Base-by-base conservation (phyloP, 2,797 vertebrate genomes). In the Erpetoichthys calabaricus region DNA sequence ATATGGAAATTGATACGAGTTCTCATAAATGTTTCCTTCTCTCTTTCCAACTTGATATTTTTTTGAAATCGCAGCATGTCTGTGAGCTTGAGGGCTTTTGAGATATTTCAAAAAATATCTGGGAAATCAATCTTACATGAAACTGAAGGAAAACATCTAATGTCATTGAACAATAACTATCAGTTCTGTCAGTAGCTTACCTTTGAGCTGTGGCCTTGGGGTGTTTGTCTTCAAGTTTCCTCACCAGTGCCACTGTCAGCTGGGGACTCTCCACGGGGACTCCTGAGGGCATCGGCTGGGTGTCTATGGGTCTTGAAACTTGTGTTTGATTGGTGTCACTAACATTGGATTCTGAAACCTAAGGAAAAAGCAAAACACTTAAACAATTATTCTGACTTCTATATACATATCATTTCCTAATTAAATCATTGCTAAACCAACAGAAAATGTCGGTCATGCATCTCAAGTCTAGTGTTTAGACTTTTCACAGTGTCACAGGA, bases 81-180 rank as follows among this genome's bases (percentile, higher is more conserved):
- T 75, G 70, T 78, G 75, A 81, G 88, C 90, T 89, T 74, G 73
- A 79, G 87, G 91, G 84, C 80, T 86, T 82, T 75, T 73, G 83
- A 92, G 90, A 87, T 91, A 91, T 91, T 92, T 95, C 86, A 88
- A 83, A 90, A 25, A 84, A 80, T 83, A 87, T 84, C 83, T 73
- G 81, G 76, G 82, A 90, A 91, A 91, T 91, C 89, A 90, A 87
- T 90, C 86, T 91, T 89, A 93, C 89, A 89, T 87, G 82, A 91
- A 92, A 93, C 89, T 81, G 88, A 92, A 92, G 87, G 86, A 87
- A 92, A 90, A 84, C 83, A 85, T 87, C 81, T 84, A 93, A 96
- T 94, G 90, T 91, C 90, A 94, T 89, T 91, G 91, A 93, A 86
- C 90, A 94, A 93, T 92, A 86, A 91, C 84, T 87, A 88, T 87